A percentile compares a stretch with the other conserved stretches of the same genome.
Evolutionary conservation across 2,888 invertebrate species (phyloP).

Genomic region (Osedax frankpressi): DNA sequence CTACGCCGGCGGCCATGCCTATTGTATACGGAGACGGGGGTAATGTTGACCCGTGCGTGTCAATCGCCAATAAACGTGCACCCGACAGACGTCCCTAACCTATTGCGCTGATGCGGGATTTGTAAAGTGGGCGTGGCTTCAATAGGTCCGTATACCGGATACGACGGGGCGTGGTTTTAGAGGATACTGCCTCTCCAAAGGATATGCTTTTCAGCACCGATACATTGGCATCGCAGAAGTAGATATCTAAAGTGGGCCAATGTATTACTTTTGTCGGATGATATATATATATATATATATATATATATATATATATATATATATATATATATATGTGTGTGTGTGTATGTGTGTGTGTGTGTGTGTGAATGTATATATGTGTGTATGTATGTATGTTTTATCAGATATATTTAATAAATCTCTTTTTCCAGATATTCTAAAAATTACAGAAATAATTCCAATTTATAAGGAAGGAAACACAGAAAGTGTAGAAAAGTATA

Average conservation of each 20-base stretch:
- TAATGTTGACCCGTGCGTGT: too few relatives aligned
- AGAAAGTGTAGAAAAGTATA: too few relatives aligned
- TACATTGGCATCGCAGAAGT: background rate
- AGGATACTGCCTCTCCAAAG: background rate
- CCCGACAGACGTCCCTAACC: background rate
- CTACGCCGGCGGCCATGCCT: too few relatives aligned
- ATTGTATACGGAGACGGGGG: too few relatives aligned
- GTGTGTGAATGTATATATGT: background rate
- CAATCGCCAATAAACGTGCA: too few relatives aligned
- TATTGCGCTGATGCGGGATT: background rate
- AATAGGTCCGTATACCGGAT: too few relatives aligned
- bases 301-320: background rate
- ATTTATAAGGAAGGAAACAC: too few relatives aligned
- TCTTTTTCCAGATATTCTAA: too few relatives aligned
- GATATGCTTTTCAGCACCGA: background rate
- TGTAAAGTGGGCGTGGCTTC: background rate
- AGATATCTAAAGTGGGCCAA: background rate
- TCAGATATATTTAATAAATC: too few relatives aligned
- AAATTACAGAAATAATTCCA: too few relatives aligned
- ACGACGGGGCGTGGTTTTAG: too few relatives aligned
- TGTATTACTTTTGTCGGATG: background rate
- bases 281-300: background rate
- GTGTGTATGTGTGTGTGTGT: background rate
- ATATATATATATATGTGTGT: background rate
- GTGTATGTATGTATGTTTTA: too few relatives aligned